Evolutionary conservation across 2,797 vertebrate species (phyloP), one percentile per base, ranked within the genome.

Genomic region (Hydrophis major): DNA sequence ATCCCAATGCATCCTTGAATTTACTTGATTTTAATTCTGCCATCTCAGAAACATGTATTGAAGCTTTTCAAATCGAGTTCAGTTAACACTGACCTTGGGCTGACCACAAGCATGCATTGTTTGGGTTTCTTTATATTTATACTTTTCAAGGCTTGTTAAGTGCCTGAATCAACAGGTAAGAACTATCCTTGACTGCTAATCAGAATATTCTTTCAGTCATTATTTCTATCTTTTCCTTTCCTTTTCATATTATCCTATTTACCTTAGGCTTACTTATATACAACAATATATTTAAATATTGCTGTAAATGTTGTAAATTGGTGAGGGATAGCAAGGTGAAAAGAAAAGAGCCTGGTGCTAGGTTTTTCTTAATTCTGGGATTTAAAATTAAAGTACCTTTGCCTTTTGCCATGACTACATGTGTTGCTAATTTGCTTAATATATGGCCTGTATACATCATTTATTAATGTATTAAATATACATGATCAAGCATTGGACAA

Each of bases 391-490:
- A 74, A 74, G n/a, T 74, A 32, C 66, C 66, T 37, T 37, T 74
- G 63, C 66, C n/a, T 74, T 32, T 32, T 74, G n/a, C 16, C 63
- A 18, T 74, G n/a, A 32, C 66, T 32, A 32, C 66, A 74, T 74
- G 66, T 74, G 66, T 32, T 74, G n/a, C n/a, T 74, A 74, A 7
- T 37, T 74, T 74, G 18, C 66, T 74, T 32, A 74, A 74, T 14
- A 32, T 18, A 18, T 32, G 6, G 37, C 6, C 66, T 37, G n/a
- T 3, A 0, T 74, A 37, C 2, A 18, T 18, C 66, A 74, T 37
- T 90, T 56, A 90, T 95, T 95, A 96, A 94, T 89, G 55, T 89
- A 93, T 95, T 97, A 96, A 94, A 94, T 94, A 94, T 93, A 94
- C 47, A 47, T 47, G 93, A 94, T 97, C 92, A 95, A 95, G 96